phyloP scores from a whole-genome alignment of 2,888 invertebrate species.

The Athalia rosae region DNA sequence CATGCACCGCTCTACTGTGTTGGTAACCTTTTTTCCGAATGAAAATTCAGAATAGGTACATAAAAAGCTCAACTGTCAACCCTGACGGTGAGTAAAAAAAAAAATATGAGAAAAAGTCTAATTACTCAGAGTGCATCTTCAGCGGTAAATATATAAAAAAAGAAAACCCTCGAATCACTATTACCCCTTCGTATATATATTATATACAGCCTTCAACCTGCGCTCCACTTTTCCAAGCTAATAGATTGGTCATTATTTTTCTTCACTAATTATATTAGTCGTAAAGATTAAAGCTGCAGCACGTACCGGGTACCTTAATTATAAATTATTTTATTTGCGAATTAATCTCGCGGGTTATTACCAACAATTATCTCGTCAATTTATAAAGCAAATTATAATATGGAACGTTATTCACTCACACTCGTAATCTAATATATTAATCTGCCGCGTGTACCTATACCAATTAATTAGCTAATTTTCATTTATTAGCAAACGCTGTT shows the following conservation, averaged over 20 bases:
- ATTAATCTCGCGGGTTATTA: too few species aligned
- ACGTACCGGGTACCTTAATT: too few species aligned
- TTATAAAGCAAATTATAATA: too few species aligned
- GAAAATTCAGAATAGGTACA: slow-evolving; percentile 17
- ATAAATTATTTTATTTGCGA: too few species aligned
- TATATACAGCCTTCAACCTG: neutral
- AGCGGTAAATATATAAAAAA: slow-evolving; percentile 13
- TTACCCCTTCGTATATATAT: neutral
- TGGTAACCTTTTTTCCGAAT: slow-evolving; percentile 10
- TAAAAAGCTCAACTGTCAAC: slow-evolving; percentile 15
- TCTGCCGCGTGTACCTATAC: too few species aligned
- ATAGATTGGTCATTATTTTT: neutral
- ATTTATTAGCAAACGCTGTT: too few species aligned
- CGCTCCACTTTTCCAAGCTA: too few species aligned
- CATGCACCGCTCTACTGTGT: neutral
- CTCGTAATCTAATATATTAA: too few species aligned
- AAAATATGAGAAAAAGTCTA: slow-evolving; percentile 17
- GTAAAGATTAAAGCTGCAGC: neutral
- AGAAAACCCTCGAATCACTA: neutral
- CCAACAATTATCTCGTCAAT: too few species aligned
- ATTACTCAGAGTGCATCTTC: slow-evolving; percentile 39
- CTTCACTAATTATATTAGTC: neutral
- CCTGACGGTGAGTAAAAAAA: neutral
- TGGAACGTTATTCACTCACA: too few species aligned
- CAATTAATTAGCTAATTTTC: too few species aligned